Base-by-base conservation (phyloP, 2,888 invertebrate genomes). In the Latheticus oryzae region DNA sequence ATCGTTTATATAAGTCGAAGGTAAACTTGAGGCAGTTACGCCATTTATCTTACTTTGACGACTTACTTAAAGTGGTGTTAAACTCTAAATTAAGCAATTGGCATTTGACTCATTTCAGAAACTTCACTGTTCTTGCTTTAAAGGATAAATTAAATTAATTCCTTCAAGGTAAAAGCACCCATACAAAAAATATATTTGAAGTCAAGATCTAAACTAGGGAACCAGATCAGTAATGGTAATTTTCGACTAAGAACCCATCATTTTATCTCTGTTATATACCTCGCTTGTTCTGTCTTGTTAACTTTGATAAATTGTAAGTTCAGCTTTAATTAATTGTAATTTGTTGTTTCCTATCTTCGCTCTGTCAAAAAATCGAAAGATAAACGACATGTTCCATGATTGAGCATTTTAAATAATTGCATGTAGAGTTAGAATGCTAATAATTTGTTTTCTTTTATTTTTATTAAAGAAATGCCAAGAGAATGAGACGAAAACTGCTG, bases 321-420 rank as follows among this genome's bases (percentile, higher is more conserved):
- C 24, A 17, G 37, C 48, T 48, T 11, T 51, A 51, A 51, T 51
- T 51, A 51, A 51, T 51, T 40, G 51, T 40, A 51, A 51, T 51
- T 47, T 47, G 47, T 51, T 51, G 51, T 38, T 38, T 51, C 40
- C 38, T 51, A 48, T 51, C 51, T 15, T 9, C 13, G 8, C 9
- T 24, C 13, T 30, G 38, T 30, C 51, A 38, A 38, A 51, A 17
- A 19, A 28, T 12, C 24, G 12, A 21, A 17, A 47, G 32, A 47
- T 47, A 33, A 47, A 45, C 30, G 45, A 45, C 5, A 12, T 13
- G 24, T 15, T 40, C 7, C 24, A 47, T 12, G 13, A 21, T 21
- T 9, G 17, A 24, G 12, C n/a, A 24, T 24, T 8, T 13, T n/a
- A 24, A 15, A 19, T 19, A 38, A 23, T 23, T 16, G 16, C 4